A percentile compares a stretch with the other conserved stretches of the same genome.
Conservation (phyloP, 2,888 invertebrate species). For the Chrysolina haemoptera region DNA sequence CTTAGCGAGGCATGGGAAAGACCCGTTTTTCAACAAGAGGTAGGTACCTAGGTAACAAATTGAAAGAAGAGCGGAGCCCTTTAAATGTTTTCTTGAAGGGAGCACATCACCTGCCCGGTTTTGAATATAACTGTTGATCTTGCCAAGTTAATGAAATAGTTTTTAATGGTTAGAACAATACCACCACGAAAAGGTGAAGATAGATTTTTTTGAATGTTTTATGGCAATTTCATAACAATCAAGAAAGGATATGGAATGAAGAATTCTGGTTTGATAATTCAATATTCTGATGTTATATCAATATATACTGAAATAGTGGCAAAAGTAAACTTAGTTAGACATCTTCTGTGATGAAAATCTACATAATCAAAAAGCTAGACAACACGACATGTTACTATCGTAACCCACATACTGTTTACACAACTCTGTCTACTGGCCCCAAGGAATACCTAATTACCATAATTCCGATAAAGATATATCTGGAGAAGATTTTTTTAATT, state of each 20-base stretch:
- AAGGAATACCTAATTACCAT: conserved; percentile 27
- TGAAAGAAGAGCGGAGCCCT: conserved; percentile 9
- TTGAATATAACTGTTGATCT: conserved; percentile 3
- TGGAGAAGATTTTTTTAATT: conserved; percentile 14
- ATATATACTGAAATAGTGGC: background rate
- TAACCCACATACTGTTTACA: conserved; percentile 29
- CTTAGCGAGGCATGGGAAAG: background rate
- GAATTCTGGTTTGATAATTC: background rate
- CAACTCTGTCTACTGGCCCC: conserved; percentile 26
- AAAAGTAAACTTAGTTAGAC: background rate
- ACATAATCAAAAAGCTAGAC: conserved; percentile 13
- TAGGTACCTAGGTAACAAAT: conserved; percentile 19
- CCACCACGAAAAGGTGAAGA: no score
- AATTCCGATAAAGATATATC: conserved; percentile 31
- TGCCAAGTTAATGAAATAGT: background rate
- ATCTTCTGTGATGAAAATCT: background rate
- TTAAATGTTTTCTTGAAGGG: conserved; percentile 7
- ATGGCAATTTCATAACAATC: background rate
- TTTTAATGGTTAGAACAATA: no score
- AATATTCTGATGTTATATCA: background rate
- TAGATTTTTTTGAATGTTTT: background rate
- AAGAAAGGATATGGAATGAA: background rate
- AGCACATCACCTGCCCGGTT: conserved; percentile 18
- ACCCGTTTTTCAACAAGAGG: conserved; percentile 15
- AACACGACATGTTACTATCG: conserved; percentile 23